Evolutionary conservation across 2,888 invertebrate species (phyloP), one percentile per base, ranked within the genome.

Genomic region (Sycophila texana): DNA sequence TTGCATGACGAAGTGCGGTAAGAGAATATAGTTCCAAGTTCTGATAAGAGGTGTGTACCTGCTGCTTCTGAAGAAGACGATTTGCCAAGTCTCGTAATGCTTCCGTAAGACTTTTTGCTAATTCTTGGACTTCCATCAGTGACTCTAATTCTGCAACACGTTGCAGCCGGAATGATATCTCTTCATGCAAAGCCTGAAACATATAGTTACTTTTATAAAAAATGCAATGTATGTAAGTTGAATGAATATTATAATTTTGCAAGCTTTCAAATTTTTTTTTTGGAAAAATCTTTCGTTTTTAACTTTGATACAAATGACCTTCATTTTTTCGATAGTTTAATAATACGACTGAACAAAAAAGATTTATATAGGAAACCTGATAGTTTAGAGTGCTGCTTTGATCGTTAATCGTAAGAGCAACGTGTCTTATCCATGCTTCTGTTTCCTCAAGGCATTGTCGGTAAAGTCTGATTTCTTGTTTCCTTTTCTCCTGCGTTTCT

Each of bases 401-500:
- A 47, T 88, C 85, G 67, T 83, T 85, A 18, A 89, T 84, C 16
- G 83, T 83, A 3, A 86, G 75, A 65, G 85, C 83, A 63, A 89
- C 82, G 26, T 82, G 86, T 80, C 83, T 86, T 65, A 90, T 77
- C 90, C 90, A 90, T 51, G 80, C 79, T 61, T 88, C 88, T 10
- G 89, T 90, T 78, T 89, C 88, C 60, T 89, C 88, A 67, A 90
- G 84, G 81, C 88, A 86, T 66, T 84, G 82, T 78, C 82, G 86
- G 63, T 89, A 89, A 3, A 83, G 84, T 85, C 90, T 88, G 49
- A 94, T 89, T 86, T 94, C 93, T 70, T 91, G 87, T 70, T 92
- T 91, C 49, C 92, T 91, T 86, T 91, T 91, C 79, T 91, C 91
- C 85, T 93, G 92, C 1, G 89, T 88, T 79, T 91, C 91, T 85